These are phyloP conservation scores for Hemibagrus wyckioides DNA, from an alignment of 2,113 vertebrate genomes.

Conservation along the genomic window DNA sequence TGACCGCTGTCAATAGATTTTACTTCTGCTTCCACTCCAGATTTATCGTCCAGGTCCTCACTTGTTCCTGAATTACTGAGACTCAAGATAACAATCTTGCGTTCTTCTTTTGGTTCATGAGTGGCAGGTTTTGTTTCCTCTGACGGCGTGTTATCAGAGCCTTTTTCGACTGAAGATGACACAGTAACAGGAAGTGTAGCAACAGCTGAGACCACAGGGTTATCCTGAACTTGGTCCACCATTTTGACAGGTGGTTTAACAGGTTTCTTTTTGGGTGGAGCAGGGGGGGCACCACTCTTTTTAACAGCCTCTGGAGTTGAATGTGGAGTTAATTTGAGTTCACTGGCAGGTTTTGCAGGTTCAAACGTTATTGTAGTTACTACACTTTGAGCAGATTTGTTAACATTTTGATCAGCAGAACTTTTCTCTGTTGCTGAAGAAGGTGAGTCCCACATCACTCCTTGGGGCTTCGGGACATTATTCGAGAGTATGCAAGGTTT, in stretches of 20 bases:
- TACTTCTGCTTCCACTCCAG: constrained; percentile 60
- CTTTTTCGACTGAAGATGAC: constrained; percentile 2
- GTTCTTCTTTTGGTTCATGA: constrained; percentile 35
- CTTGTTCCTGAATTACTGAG: constrained; percentile 38
- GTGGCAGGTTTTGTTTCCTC: constrained; percentile 16
- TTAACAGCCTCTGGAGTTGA: constrained; percentile 44
- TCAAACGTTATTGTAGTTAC: constrained; percentile 40
- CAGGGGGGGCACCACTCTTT: constrained; percentile 53
- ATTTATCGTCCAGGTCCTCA: constrained; percentile 43
- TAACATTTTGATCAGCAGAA: constrained; percentile 9
- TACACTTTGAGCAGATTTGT: constrained; percentile 14
- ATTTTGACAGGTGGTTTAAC: constrained; percentile 30
- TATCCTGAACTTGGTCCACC: not conserved
- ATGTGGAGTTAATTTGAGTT: constrained; percentile 60
- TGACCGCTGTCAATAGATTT: constrained; percentile 73
- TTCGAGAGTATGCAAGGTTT: not conserved
- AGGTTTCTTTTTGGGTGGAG: constrained; percentile 56
- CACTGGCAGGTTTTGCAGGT: constrained; percentile 57
- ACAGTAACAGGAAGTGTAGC: not conserved
- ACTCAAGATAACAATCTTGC: constrained; percentile 41
- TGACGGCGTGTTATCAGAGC: constrained; percentile 3
- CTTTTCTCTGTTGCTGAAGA: constrained; percentile 39
- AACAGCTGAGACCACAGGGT: not conserved
- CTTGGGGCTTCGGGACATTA: constrained; percentile 28
- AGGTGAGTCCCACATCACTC: constrained; percentile 45